Evolutionary conservation across 1,140 invertebrate genomes (phyloP), one percentile per base, ranked within the genome.

Genomic region (Pseudomyrmex pallidus): DNA sequence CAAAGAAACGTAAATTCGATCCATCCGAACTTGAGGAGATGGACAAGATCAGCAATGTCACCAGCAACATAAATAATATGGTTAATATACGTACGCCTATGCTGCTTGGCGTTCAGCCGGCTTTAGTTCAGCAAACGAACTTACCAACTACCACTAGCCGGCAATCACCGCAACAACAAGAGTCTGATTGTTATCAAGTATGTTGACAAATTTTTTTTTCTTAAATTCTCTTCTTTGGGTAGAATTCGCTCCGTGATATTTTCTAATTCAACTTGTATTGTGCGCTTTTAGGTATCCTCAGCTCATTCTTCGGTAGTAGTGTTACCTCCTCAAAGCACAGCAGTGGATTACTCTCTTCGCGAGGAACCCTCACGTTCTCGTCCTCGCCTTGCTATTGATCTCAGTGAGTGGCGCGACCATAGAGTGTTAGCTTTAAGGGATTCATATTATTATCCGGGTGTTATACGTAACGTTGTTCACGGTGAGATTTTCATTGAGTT

Each of bases 371-470:
- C 90, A 78, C 90, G 90, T 73, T 90, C 89, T 89, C 91, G 90
- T 89, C 88, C 91, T 82, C 91, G 91, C 74, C 85, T 92, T 82
- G 85, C 91, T 73, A 96, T 99, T 88, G 97, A 99, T 94, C 95
- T 99, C 87, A 97, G 96, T 90, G 98, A 99, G 92, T 99, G 98
- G 98, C 96, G 96, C 84, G 97, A 98, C 90, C 98, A 98, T 92
- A 95, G 98, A 89, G 97, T 99, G 85, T 95, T 99, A 86, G 98
- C 98, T 62, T 98, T 97, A 93, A 96, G 96, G 90, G 96, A 96
- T 82, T 96, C 96, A 62, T 95, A 96, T 84, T 99, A 98, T 95
- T 96, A 97, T 86, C 98, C 98, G 3, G 98, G 98, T 73, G 95
- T 96, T 57, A 96, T 96, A 76, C 94, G 94, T 84, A 93, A 92